These are phyloP conservation scores for Microtus obscurus DNA, from an alignment of 2,797 vertebrate genomes.

Conservation along the genomic window DNA sequence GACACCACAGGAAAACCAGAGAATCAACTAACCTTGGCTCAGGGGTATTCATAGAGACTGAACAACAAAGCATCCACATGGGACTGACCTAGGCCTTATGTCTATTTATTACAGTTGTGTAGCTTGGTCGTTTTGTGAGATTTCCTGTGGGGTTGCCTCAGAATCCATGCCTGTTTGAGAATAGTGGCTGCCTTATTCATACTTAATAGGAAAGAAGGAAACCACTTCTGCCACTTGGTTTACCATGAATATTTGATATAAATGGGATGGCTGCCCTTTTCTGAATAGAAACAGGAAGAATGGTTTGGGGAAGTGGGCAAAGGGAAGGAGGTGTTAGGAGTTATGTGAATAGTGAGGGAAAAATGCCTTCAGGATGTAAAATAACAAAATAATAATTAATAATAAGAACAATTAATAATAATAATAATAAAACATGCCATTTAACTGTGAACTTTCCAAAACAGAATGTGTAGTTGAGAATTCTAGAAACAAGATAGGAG, in stretches of 20 bases:
- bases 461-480: background rate
- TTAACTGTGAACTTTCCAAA: background rate
- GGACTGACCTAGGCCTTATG: background rate
- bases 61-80: background rate
- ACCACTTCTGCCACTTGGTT: background rate
- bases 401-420: background rate
- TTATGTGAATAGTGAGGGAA: background rate
- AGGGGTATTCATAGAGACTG: background rate
- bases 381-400: background rate
- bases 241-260: background rate
- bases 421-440: background rate
- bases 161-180: background rate
- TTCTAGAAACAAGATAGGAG: background rate
- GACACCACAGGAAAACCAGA: background rate
- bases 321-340: background rate
- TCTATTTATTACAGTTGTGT: background rate
- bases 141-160: too few species aligned
- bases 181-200: background rate
- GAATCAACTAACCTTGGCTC: background rate
- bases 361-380: background rate
- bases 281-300: background rate
- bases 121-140: background rate
- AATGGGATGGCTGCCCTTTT: background rate
- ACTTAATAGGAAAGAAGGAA: background rate
- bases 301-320: background rate